Percentiles rank a stretch among this genome's conserved stretches.
These are phyloP conservation scores for Doryteuthis pealeii DNA, from an alignment of 1,140 invertebrate species.

Conservation along the genomic window DNA sequence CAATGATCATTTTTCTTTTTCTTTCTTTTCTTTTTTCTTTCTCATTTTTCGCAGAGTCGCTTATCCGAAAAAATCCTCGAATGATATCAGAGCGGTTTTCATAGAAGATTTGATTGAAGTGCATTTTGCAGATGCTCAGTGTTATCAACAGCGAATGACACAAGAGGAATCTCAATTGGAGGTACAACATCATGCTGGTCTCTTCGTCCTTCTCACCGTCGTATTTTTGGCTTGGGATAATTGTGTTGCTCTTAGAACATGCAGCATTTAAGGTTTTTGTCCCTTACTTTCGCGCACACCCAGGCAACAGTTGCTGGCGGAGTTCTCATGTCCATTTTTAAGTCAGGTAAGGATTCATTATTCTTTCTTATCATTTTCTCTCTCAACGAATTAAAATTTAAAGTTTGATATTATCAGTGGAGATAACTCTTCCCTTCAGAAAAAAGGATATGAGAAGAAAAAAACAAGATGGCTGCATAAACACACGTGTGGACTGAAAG, in stretches of 20 bases:
- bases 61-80: constrained; percentile 79
- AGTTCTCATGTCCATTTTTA: constrained; percentile 94
- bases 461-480: too few relatives aligned
- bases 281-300: constrained; percentile 77
- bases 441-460: too few relatives aligned
- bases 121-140: constrained; percentile 49
- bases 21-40: too few relatives aligned
- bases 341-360: constrained; percentile 71
- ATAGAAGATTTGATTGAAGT: constrained; percentile 81
- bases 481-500: too few relatives aligned
- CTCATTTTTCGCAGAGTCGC: too few relatives aligned
- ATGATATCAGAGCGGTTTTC: constrained; percentile 83
- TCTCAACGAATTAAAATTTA: too few relatives aligned
- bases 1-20: too few relatives aligned
- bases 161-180: constrained; percentile 44
- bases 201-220: constrained; percentile 68
- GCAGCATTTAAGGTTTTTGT: constrained; percentile 86
- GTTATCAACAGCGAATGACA: constrained; percentile 47
- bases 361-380: too few relatives aligned
- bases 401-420: too few relatives aligned
- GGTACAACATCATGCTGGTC: constrained; percentile 46
- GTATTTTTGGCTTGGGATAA: constrained; percentile 78
- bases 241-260: constrained; percentile 84
- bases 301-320: constrained; percentile 84
- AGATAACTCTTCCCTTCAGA: too few relatives aligned